Evolutionary conservation across 2,888 invertebrate genomes (phyloP).

Genomic region (Deilephila porcellus): DNA sequence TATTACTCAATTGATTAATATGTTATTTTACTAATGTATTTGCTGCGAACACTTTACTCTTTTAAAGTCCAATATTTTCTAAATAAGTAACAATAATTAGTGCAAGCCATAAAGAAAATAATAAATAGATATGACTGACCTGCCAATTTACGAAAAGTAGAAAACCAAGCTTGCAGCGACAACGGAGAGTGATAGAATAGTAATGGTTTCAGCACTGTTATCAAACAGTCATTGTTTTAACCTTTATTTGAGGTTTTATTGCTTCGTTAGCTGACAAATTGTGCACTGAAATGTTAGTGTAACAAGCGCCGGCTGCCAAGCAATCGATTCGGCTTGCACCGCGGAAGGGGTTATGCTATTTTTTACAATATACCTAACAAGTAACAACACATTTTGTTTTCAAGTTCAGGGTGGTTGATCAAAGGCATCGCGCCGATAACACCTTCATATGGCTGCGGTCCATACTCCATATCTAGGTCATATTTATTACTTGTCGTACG

Average conservation of each 20-base stretch:
- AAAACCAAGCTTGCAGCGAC: conserved; percentile 11
- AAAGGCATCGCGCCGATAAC: conserved; percentile 37
- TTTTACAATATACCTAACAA: conserved; percentile 40
- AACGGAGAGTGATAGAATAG: conserved; percentile 30
- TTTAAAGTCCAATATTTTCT: not conserved
- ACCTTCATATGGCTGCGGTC: conserved; percentile 21
- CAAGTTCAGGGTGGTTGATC: conserved; percentile 45
- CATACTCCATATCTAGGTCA: conserved; percentile 18
- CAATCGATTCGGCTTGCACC: conserved; percentile 20
- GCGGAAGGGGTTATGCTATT: conserved; percentile 38
- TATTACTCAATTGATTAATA: too few species aligned
- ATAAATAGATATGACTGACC: conserved; percentile 23
- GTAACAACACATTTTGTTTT: conserved; percentile 36
- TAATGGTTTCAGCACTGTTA: conserved; percentile 46
- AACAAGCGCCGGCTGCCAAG: conserved; percentile 35
- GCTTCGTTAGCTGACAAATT: conserved; percentile 59
- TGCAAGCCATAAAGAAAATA: not conserved
- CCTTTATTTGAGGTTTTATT: conserved; percentile 67
- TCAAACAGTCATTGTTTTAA: conserved; percentile 62
- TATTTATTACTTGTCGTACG: not conserved
- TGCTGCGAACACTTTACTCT: not conserved
- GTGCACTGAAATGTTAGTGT: conserved; percentile 40
- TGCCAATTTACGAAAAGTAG: conserved; percentile 2
- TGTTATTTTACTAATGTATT: too few species aligned
- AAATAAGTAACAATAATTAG: not conserved